Evolutionary conservation across 2,113 vertebrate species (phyloP).

Genomic region (Macroglossus sobrinus): DNA sequence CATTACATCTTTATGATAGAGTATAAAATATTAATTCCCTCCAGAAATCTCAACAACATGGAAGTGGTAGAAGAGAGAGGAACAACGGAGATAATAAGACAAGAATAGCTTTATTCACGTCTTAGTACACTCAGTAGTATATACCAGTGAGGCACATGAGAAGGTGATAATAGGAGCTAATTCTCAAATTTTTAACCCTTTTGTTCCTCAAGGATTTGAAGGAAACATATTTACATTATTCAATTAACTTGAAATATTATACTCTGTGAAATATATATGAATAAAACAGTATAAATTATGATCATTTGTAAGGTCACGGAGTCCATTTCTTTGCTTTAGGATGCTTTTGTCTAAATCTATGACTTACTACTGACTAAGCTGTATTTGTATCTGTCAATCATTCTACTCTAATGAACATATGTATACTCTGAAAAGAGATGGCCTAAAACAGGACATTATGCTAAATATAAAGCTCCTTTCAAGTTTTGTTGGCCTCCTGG

Average conservation of each 20-base stretch:
- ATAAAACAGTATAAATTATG: neutral
- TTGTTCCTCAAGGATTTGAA: neutral
- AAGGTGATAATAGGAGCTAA: neutral
- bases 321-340: neutral
- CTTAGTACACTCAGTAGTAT: neutral
- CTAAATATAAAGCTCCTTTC: neutral
- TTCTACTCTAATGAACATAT: neutral
- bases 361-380: neutral
- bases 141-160: neutral
- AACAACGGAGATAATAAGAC: neutral
- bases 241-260: neutral
- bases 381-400: neutral
- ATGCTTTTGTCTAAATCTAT: neutral
- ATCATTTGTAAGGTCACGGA: neutral
- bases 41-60: neutral
- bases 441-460: neutral
- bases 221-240: neutral
- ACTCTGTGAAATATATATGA: neutral
- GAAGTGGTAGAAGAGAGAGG: neutral
- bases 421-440: neutral
- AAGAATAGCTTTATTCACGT: neutral
- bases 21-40: neutral
- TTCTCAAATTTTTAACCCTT: neutral
- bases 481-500: neutral
- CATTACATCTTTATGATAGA: neutral